phyloP scores from a whole-genome alignment of 2,797 vertebrate genomes.

The Iguana delicatissima region DNA sequence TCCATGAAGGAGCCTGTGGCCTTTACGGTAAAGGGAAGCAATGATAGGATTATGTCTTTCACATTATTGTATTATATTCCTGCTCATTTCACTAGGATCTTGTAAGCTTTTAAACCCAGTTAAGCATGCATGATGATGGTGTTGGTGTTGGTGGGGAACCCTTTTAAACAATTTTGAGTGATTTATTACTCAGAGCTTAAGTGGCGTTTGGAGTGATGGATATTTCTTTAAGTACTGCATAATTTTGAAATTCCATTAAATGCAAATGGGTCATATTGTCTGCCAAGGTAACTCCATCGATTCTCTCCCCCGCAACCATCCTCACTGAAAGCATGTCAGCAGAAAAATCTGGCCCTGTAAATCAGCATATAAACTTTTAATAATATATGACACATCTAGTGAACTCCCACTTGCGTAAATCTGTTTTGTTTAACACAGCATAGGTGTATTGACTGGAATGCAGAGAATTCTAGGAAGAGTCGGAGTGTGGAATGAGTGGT shows the following conservation, averaged over 20 bases:
- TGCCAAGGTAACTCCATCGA: conserved; percentile 26
- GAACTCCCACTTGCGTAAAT: neutral
- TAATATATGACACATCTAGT: conserved; percentile 26
- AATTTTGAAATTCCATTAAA: conserved; percentile 42
- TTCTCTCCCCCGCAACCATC: neutral
- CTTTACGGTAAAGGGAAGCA: neutral
- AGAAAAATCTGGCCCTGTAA: conserved; percentile 7
- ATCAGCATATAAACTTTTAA: conserved; percentile 50
- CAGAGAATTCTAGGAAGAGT: conserved; percentile 6
- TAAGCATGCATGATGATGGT: neutral
- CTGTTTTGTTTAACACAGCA: conserved; percentile 1
- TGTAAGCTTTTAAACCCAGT: conserved; percentile 7
- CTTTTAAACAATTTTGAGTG: conserved; percentile 40
- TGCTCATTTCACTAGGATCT: conserved; percentile 2
- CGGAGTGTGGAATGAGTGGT: conserved; percentile 9
- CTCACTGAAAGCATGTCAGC: neutral
- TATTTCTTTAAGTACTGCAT: conserved; percentile 37
- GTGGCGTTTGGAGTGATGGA: neutral
- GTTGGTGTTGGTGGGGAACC: neutral
- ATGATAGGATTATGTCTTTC: neutral
- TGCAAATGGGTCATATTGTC: conserved; percentile 12
- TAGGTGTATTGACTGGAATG: conserved; percentile 31
- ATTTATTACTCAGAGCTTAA: conserved; percentile 43
- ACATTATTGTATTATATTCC: neutral
- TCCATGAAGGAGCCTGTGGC: neutral